Conservation (phyloP, 2,888 invertebrate genomes). For the Mantis religiosa region DNA sequence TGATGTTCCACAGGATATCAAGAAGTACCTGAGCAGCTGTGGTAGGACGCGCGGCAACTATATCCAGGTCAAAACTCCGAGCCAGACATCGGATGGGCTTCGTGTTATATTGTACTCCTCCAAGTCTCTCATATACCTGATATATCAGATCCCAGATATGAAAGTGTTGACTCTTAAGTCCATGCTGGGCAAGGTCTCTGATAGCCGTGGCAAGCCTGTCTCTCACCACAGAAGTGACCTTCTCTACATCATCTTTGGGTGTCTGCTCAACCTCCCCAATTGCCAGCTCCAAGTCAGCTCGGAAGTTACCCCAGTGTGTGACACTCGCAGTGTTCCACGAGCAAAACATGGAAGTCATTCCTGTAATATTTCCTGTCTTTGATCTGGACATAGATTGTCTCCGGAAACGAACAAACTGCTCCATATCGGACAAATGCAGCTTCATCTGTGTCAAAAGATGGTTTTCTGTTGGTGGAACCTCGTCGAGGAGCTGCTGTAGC, state of each 20-base stretch:
- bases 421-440: neutral
- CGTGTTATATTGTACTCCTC: neutral
- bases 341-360: too few relatives aligned
- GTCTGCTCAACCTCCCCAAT: neutral
- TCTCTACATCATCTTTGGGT: neutral
- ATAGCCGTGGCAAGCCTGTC: neutral
- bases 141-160: too few relatives aligned
- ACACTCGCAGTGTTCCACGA: neutral
- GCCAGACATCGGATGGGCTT: neutral
- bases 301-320: neutral
- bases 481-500: neutral
- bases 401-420: neutral
- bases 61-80: neutral
- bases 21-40: neutral
- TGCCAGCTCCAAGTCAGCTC: neutral
- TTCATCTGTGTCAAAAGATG: neutral
- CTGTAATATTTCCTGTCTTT: neutral
- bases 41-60: neutral
- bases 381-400: neutral
- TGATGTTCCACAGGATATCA: neutral
- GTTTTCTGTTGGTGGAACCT: neutral
- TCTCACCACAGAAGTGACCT: neutral
- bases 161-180: neutral
- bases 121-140: neutral
- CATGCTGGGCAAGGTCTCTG: neutral